Percentiles rank a stretch among this genome's conserved stretches.
phyloP scores from a whole-genome alignment of 2,113 vertebrate genomes.

The Polyodon spathula region DNA sequence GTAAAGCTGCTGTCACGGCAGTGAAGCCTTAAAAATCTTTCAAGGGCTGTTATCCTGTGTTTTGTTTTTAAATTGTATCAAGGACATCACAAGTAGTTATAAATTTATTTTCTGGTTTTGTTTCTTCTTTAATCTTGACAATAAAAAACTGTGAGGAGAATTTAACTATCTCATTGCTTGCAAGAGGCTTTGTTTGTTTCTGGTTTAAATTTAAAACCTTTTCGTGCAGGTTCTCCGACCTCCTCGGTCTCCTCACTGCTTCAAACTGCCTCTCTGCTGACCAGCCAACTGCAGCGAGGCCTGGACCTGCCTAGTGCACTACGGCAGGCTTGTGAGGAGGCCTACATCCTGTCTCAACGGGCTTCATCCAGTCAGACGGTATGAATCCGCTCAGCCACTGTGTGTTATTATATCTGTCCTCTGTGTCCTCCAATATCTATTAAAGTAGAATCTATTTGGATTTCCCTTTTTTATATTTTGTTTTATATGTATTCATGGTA shows the following conservation, averaged over 20 bases:
- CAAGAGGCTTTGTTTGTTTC: not conserved
- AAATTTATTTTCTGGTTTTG: no score
- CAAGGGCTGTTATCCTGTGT: no score
- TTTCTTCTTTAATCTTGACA: no score
- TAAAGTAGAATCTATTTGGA: no score
- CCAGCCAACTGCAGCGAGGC: slow-evolving; percentile 77
- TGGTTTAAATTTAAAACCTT: not conserved
- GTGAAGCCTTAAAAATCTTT: no score
- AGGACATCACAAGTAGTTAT: no score
- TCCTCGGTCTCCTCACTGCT: slow-evolving; percentile 72
- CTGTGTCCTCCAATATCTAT: not conserved
- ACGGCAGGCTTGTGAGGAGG: slow-evolving; percentile 72
- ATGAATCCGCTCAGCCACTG: slow-evolving; percentile 10
- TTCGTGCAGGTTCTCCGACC: slow-evolving; percentile 64
- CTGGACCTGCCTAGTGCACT: slow-evolving; percentile 71
- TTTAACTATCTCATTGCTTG: not conserved
- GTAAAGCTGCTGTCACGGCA: no score
- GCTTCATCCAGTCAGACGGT: slow-evolving; percentile 70
- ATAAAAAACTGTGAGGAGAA: no score
- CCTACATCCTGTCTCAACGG: slow-evolving; percentile 71
- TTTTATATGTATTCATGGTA: no score
- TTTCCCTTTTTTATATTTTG: no score
- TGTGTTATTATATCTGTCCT: not conserved
- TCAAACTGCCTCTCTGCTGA: slow-evolving; percentile 66
- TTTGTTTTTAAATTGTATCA: no score